These are phyloP conservation scores for Tetramorium parvispinum DNA, from an alignment of 1,140 invertebrate species.

Conservation along the genomic window DNA sequence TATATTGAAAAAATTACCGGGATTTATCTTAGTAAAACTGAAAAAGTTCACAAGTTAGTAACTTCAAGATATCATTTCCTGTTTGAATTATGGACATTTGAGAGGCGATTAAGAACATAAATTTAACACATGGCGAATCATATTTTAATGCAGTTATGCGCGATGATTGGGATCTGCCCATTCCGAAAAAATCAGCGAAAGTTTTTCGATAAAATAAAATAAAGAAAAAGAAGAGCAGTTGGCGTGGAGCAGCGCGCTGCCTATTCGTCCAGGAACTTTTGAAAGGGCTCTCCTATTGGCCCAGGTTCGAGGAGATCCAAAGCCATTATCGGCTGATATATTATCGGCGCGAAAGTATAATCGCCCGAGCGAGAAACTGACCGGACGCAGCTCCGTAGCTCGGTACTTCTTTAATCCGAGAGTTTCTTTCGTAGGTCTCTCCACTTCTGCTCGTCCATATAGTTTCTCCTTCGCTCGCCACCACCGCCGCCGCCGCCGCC, in stretches of 20 bases:
- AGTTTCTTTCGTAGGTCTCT: slow-evolving; percentile 47
- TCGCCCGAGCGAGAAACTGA: slow-evolving; percentile 75
- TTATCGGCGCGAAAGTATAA: slow-evolving; percentile 84
- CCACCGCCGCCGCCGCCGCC: not conserved
- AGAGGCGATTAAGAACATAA: slow-evolving; percentile 42
- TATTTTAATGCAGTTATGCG: slow-evolving; percentile 60
- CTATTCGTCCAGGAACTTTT: slow-evolving; percentile 47
- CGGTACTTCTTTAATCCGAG: slow-evolving; percentile 57
- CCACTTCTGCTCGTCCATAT: slow-evolving; percentile 26
- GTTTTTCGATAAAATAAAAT: slow-evolving; percentile 56
- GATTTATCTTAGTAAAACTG: not conserved
- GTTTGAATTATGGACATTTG: slow-evolving; percentile 20
- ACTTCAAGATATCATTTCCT: slow-evolving; percentile 25
- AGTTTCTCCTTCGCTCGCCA: slow-evolving; percentile 47
- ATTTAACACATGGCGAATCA: slow-evolving; percentile 57
- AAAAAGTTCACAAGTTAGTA: not conserved
- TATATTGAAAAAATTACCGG: not conserved
- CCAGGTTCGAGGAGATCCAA: slow-evolving; percentile 71
- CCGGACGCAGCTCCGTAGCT: slow-evolving; percentile 42
- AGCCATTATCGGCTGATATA: slow-evolving; percentile 83
- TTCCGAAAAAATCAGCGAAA: slow-evolving; percentile 24
- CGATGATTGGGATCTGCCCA: slow-evolving; percentile 23
- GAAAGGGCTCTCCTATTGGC: slow-evolving; percentile 58
- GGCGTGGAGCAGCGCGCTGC: not conserved
- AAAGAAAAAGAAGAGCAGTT: slow-evolving; percentile 5